These are phyloP conservation scores for Phrixothrix hirtus DNA, from an alignment of 2,888 invertebrate species.

Conservation along the genomic window DNA sequence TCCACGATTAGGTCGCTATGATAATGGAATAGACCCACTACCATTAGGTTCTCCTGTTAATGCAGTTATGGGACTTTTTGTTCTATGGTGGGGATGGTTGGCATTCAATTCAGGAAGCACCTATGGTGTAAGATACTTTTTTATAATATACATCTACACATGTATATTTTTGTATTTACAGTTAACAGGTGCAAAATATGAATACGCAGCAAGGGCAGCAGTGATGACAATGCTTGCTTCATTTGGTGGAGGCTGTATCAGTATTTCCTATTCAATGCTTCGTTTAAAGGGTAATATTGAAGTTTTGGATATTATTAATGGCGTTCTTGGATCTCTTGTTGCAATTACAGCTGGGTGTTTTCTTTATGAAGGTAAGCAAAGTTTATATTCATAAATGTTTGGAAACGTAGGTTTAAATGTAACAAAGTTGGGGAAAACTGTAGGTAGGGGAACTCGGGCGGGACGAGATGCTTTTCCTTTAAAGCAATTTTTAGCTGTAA, in stretches of 20 bases:
- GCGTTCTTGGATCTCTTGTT: slow-evolving; percentile 84
- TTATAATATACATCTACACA: not conserved
- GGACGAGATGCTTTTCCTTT: no score
- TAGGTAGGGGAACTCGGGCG: no score
- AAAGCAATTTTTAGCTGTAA: no score
- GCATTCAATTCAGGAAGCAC: slow-evolving; percentile 94
- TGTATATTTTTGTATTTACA: slow-evolving; percentile 33
- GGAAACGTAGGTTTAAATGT: no score
- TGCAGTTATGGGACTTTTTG: slow-evolving; percentile 88
- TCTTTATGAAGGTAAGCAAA: slow-evolving; percentile 63
- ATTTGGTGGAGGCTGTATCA: slow-evolving; percentile 83
- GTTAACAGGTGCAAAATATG: slow-evolving; percentile 85
- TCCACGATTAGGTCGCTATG: slow-evolving; percentile 83
- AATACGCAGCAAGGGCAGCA: slow-evolving; percentile 86
- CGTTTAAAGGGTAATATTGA: slow-evolving; percentile 73
- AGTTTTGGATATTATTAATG: slow-evolving; percentile 85
- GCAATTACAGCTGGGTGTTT: slow-evolving; percentile 89
- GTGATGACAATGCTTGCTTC: slow-evolving; percentile 90
- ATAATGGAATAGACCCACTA: slow-evolving; percentile 72
- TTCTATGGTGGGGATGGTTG: slow-evolving; percentile 96
- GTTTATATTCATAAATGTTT: not conserved
- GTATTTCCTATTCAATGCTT: slow-evolving; percentile 66
- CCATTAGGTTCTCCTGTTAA: slow-evolving; percentile 89
- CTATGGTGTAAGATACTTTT: slow-evolving; percentile 64
- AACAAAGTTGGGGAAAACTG: no score